Base-by-base conservation (phyloP, 2,888 invertebrate genomes). In the Lymantria monacha region DNA sequence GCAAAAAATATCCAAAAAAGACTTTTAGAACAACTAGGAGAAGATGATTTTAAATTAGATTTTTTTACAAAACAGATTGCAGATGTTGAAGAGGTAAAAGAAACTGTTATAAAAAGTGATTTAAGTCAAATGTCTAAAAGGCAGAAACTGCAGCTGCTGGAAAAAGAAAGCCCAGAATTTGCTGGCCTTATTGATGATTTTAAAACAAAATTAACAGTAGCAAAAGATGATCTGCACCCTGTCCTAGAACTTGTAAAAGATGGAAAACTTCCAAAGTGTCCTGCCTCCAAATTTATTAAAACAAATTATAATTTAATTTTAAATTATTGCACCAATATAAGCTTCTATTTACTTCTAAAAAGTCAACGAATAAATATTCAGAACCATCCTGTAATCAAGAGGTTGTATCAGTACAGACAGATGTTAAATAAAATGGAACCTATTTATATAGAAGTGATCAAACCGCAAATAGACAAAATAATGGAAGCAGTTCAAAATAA, bases 101-200 rank as follows among this genome's bases (percentile, higher is more conserved):
- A 92, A 62, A 92, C 93, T 63, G 81, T 94, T 51, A 93, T 97
- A 37, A 94, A 95, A 84, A 94, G 94, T 66, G 97, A 97, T 87
- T 87, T 97, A 43, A 94, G 94, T 48, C 94, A 95, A 68, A 88
- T 97, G 71, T 94, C 95, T 11, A 94, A 94, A 69, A 92, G 95
- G 49, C 95, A 98, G 76, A 96, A 96, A 70, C 72, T 95, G 48
- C 94, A 95, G 69, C 80, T 97, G 48, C 86, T 98, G 60, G 93
- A 95, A 75, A 96, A 96, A 74, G 97, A 98, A 81, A 96, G 96
- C 45, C 98, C 98, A 1, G 98, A 98, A 84, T 95, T 98, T 76
- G 79, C 94, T 49, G 94, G 94, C 5, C 89, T 98, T 10, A 92
- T 96, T 46, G 92, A 94, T 56, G 97, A 98, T 81, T 97, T 95